Percentiles rank a stretch among this genome's conserved stretches.
phyloP scores from a whole-genome alignment of 2,888 invertebrate species.

The Xestia c-nigrum region DNA sequence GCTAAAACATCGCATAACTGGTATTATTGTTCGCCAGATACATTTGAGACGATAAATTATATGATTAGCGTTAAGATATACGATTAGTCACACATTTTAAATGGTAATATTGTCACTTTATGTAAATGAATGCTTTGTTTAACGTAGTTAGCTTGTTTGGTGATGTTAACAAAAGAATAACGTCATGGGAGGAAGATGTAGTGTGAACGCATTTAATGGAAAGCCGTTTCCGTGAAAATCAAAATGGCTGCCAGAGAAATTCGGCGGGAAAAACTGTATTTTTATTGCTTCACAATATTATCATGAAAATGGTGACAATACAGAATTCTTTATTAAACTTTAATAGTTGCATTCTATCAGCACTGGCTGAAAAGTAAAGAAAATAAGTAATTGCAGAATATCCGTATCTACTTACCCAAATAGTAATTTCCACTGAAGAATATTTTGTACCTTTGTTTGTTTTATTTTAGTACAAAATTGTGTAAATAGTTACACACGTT shows the following conservation, averaged over 20 bases:
- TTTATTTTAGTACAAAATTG: neutral
- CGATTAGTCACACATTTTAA: slow-evolving; percentile 31
- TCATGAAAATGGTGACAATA: too few relatives aligned
- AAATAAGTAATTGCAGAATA: neutral
- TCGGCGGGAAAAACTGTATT: neutral
- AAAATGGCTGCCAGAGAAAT: slow-evolving; percentile 1
- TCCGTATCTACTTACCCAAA: neutral
- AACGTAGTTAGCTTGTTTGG: neutral
- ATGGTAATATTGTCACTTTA: slow-evolving; percentile 35
- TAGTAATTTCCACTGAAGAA: neutral
- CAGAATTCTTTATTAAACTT: neutral
- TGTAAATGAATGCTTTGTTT: slow-evolving; percentile 36
- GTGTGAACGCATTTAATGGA: neutral
- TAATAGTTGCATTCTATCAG: neutral
- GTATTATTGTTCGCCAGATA: neutral
- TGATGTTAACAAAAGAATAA: slow-evolving; percentile 1
- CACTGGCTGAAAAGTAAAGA: neutral
- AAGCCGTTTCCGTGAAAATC: neutral
- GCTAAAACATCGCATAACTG: neutral
- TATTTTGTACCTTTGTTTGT: neutral
- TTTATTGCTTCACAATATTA: neutral
- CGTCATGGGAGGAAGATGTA: neutral
- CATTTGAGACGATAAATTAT: slow-evolving; percentile 25
- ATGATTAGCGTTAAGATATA: slow-evolving; percentile 26
- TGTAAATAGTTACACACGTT: too few relatives aligned